Evolutionary conservation across 2,797 vertebrate genomes (phyloP).

Genomic region (Merluccius polli): DNA sequence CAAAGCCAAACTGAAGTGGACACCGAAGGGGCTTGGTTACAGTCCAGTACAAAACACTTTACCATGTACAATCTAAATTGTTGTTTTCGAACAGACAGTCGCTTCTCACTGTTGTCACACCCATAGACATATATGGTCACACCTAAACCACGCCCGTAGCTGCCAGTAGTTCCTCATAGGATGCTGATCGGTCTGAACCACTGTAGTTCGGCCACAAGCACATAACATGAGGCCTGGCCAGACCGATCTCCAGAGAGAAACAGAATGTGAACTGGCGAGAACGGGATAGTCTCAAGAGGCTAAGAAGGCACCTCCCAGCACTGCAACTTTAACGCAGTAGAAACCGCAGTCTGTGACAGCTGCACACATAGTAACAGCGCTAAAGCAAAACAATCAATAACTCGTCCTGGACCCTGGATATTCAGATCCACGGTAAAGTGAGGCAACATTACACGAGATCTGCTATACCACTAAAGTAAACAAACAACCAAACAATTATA

Average conservation of each 20-base stretch:
- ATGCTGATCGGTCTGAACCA: too few species aligned
- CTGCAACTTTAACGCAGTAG: neutral
- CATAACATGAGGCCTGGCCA: too few species aligned
- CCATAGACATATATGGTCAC: too few species aligned
- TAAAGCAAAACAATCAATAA: constrained; percentile 6
- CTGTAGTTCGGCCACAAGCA: too few species aligned
- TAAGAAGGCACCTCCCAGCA: neutral
- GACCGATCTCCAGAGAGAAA: too few species aligned
- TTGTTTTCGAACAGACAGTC: too few species aligned
- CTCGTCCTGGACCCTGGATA: neutral
- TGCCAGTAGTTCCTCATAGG: too few species aligned
- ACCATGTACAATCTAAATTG: neutral
- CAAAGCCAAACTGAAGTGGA: neutral
- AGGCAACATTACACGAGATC: neutral
- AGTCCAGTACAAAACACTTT: neutral
- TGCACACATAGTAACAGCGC: neutral
- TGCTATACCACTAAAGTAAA: neutral
- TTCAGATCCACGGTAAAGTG: neutral
- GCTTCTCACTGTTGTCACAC: too few species aligned
- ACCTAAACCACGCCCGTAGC: too few species aligned
- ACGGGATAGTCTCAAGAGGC: too few species aligned
- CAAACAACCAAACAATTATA: neutral
- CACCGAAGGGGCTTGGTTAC: neutral
- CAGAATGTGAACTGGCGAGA: too few species aligned
- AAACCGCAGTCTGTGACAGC: too few species aligned